Evolutionary conservation across 2,888 invertebrate genomes (phyloP).

Genomic region (Megaustenia siamemsis): DNA sequence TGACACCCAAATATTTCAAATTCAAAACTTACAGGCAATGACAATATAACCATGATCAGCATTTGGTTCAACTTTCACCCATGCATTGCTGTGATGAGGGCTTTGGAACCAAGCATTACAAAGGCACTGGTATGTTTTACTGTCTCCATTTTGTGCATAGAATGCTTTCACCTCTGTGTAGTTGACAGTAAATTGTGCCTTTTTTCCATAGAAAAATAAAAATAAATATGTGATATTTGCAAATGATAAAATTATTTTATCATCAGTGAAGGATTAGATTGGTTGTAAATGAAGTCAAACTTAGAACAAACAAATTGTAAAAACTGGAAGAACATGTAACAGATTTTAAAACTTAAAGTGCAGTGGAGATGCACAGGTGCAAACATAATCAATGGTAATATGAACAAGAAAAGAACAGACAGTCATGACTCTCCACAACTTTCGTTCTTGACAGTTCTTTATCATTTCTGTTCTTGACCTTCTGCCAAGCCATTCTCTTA

Average conservation of each 20-base stretch:
- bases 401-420: too few species aligned
- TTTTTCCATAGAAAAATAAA: too few species aligned
- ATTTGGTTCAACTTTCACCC: not conserved
- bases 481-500: not conserved
- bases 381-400: too few species aligned
- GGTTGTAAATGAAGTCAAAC: not conserved
- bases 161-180: constrained; percentile 24
- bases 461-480: not conserved
- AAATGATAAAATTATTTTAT: not conserved
- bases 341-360: too few species aligned
- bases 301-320: too few species aligned
- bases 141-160: not conserved
- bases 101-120: constrained; percentile 42
- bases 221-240: not conserved
- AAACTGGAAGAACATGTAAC: too few species aligned
- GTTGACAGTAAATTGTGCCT: constrained; percentile 26
- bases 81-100: not conserved
- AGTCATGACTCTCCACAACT: too few species aligned
- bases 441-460: not conserved
- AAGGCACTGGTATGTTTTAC: not conserved
- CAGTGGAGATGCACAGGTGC: too few species aligned
- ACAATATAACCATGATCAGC: not conserved
- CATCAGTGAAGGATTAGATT: not conserved
- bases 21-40: constrained; percentile 30
- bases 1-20: not conserved